Conservation (phyloP, 2,797 vertebrate species). For the Microchirus variegatus region DNA sequence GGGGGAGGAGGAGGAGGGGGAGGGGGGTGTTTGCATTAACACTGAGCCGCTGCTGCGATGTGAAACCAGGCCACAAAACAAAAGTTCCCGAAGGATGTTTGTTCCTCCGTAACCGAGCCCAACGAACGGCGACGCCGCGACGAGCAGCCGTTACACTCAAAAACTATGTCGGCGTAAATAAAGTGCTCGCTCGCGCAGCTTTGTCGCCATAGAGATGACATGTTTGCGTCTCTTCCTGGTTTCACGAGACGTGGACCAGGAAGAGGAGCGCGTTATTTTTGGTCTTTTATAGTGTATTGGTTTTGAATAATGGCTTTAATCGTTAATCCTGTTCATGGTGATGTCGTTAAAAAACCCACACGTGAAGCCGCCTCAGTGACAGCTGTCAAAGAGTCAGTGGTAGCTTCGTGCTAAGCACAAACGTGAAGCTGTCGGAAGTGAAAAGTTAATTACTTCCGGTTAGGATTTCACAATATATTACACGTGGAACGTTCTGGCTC, state of each 20-base stretch:
- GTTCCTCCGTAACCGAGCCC: neutral
- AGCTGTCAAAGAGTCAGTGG: constrained; percentile 49
- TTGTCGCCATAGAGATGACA: constrained; percentile 14
- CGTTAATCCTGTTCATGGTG: neutral
- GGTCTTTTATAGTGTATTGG: neutral
- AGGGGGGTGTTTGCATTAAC: constrained; percentile 66
- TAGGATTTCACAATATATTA: constrained; percentile 2
- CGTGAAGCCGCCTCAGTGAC: constrained; percentile 11
- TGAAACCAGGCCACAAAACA: constrained; percentile 51
- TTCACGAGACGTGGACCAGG: constrained; percentile 22
- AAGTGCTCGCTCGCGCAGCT: neutral
- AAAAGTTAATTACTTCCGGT: constrained; percentile 43
- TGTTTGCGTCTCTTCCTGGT: constrained; percentile 72
- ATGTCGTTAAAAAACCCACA: constrained; percentile 7
- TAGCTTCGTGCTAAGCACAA: constrained; percentile 28
- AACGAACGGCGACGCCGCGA: too few species aligned
- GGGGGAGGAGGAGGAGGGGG: constrained; percentile 31
- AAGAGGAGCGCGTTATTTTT: constrained; percentile 4
- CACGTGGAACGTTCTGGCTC: neutral
- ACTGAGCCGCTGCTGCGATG: constrained; percentile 50
- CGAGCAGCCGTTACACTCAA: neutral
- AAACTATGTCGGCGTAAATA: neutral
- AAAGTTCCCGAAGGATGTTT: constrained; percentile 48
- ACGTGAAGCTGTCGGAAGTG: constrained; percentile 1
- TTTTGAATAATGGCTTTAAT: constrained; percentile 6